Evolutionary conservation across 2,113 vertebrate species (phyloP), one percentile per base, ranked within the genome.

Genomic region (Ceyx cyanopectus): DNA sequence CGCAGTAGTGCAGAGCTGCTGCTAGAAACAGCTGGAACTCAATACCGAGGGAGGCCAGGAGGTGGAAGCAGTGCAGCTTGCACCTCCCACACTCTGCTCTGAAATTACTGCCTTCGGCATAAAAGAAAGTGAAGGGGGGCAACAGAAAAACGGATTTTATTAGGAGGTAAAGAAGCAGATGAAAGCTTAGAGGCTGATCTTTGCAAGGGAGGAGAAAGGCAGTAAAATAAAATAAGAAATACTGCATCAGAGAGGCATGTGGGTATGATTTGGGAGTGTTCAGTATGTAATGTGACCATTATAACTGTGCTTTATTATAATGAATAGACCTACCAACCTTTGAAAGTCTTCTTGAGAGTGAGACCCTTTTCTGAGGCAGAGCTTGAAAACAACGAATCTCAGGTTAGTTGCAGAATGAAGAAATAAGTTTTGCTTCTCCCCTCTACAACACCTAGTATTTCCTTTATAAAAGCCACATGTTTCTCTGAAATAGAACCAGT

Each of bases 261-360:
- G 56, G 45, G 15, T 66, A 54, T 11, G 17, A 40, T 74, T 63
- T 77, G 32, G 22, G 43, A 11, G 14, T 62, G 22, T 46, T 87
- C 45, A 76, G 10, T 26, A 80, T 66, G 3, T 48, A 61, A 93
- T 73, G 27, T 40, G 27, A 11, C 23, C 14, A 3, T 54, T 56
- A 10, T 72, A 87, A 93, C 27, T 11, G 1, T 46, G 5, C 24
- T 1, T 11, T 34, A 15, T 73, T 43, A 85, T 13, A 45, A 69
- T 87, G 89, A 98, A 27, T 34, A 81, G 14, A 37, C 58, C 0
- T 93, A 80, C 79, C 98, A 98, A 24, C 97, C 98, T 54, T 95
- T 99, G 95, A 98, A 97, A 48, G 98, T 99, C 34, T 99, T 98
- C 85, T 96, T 99, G 87, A 87, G 98, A 95, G 96, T 99, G 45